Evolutionary conservation across 2,797 vertebrate species (phyloP), one percentile per base, ranked within the genome.

Genomic region (Megalops cyprinoides): DNA sequence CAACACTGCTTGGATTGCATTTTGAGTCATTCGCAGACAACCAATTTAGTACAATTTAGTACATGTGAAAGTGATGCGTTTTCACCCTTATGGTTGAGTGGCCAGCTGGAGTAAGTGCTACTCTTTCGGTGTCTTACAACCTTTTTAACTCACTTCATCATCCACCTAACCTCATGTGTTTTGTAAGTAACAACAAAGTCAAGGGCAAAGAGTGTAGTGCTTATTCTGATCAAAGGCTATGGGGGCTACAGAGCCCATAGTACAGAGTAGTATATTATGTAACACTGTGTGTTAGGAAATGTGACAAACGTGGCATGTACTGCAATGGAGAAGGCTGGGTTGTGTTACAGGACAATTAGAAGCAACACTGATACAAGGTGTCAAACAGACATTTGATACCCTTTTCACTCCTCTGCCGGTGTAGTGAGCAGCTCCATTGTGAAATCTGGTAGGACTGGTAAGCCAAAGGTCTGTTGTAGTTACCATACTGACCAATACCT

Each of bases 391-490:
- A 74, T 15, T 9, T 23, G 71, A 51, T 42, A 42, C 39, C 25
- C 23, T 18, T 37, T 67, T 20, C 15, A 1, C 62, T 31, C 31
- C 2, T 23, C 4, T 7, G 15, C 44, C 31, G 4, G 42, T n/a
- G 71, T 23, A 48, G 1, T 9, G 3, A 1, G 39, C 71, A n/a
- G 46, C 25, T 48, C 25, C 12, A 20, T 48, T 20, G n/a, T n/a
- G n/a, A n/a, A 74, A 74, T 48, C 42, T n/a, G 73, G 73, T 44
- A 23, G 48, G 73, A 74, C n/a, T 31, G 73, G n/a, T 14, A 49
- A 74, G 4, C 48, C n/a, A 49, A 49, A n/a, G 28, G 28, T 23
- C 2, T 28, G 48, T 44, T 48, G 34, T 12, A 46, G 9, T 23
- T n/a, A 74, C 12, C 6, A 7, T 14, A 74, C 20, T 1, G 15